phyloP scores from a whole-genome alignment of 2,797 vertebrate genomes.

The Acanthornis magna region DNA sequence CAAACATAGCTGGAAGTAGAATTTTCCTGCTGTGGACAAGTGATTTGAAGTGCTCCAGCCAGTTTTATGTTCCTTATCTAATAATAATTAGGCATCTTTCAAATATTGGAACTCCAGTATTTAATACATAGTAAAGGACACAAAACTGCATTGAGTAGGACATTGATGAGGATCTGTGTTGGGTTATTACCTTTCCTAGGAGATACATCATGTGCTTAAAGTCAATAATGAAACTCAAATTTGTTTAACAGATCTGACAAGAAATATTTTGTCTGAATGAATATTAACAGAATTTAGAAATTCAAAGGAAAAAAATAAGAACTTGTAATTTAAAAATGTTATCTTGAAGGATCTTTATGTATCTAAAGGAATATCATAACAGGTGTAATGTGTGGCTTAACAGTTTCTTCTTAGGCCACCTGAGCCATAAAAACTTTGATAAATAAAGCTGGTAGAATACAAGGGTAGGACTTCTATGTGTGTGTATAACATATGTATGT shows the following conservation, averaged over 20 bases:
- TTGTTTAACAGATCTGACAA: neutral
- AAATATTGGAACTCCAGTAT: neutral
- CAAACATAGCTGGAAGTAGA: neutral
- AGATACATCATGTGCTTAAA: neutral
- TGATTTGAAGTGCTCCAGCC: neutral
- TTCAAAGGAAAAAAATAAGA: neutral
- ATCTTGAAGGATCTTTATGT: neutral
- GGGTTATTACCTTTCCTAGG: neutral
- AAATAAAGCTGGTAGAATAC: neutral
- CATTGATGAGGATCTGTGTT: neutral
- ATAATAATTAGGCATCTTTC: neutral
- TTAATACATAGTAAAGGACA: neutral
- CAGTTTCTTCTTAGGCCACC: neutral
- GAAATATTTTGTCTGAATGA: neutral
- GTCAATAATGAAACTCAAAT: neutral
- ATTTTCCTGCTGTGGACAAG: neutral
- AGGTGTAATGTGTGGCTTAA: neutral
- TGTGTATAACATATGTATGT: neutral
- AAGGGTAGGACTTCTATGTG: neutral
- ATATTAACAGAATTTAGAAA: neutral
- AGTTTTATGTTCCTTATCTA: neutral
- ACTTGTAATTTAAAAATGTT: neutral
- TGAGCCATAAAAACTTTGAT: neutral
- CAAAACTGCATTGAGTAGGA: neutral
- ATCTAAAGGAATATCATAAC: neutral